Percentiles rank a stretch among this genome's conserved stretches.
Conservation (phyloP, 2,888 invertebrate genomes). For the Tortricodes alternella region DNA sequence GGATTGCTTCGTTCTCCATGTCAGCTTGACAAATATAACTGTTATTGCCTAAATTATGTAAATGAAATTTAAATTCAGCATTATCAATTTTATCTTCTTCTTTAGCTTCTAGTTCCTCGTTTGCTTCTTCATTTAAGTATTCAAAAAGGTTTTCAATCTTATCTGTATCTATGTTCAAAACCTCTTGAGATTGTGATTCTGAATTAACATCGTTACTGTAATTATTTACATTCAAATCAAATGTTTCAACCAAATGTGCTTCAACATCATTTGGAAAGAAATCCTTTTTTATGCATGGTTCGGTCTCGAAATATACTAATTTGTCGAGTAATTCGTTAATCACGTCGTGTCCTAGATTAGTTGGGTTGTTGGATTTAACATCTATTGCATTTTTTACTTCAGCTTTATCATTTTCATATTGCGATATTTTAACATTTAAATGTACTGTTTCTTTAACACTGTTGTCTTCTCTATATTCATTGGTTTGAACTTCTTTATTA, state of each 20-base stretch:
- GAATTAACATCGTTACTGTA: not conserved
- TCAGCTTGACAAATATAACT: not conserved
- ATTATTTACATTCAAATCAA: not conserved
- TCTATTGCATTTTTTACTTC: not conserved
- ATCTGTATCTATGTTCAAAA: not conserved
- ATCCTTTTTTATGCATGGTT: not conserved
- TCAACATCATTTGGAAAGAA: not conserved
- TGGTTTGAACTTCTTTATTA: not conserved
- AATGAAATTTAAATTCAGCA: not conserved
- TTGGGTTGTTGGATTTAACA: not conserved
- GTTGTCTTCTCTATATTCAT: not conserved
- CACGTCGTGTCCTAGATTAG: constrained; percentile 8
- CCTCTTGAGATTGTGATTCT: not conserved
- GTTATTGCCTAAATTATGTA: not conserved
- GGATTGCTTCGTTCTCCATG: not conserved
- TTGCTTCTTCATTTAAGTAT: constrained; percentile 10
- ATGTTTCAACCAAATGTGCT: not conserved
- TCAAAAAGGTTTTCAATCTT: constrained; percentile 5
- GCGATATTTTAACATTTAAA: not conserved
- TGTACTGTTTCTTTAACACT: not conserved
- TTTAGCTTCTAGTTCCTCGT: not conserved
- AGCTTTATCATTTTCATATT: not conserved
- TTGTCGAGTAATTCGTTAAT: constrained; percentile 13
- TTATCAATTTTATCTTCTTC: not conserved
- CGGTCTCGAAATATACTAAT: not conserved